phyloP scores from a whole-genome alignment of 2,113 vertebrate species.

The Rhynchomys soricoides region DNA sequence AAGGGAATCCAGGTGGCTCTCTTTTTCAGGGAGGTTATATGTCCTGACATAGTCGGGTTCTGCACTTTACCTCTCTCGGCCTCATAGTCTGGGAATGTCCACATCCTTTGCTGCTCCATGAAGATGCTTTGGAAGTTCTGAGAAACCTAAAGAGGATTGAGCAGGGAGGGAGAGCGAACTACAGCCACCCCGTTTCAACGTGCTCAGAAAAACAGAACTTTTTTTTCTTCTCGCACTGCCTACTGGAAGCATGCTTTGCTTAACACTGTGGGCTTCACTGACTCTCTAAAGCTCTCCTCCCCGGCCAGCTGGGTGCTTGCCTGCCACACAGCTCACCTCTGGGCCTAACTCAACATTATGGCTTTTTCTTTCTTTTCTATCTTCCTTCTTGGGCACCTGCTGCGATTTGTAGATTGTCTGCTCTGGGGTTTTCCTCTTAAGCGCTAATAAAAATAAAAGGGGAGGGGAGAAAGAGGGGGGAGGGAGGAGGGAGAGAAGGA shows the following conservation, averaged over 20 bases:
- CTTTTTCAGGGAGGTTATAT: conserved; percentile 83
- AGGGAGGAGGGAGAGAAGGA: too few species aligned
- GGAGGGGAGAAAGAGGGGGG: too few species aligned
- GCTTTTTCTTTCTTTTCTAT: neutral
- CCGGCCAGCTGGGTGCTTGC: neutral
- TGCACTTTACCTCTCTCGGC: conserved; percentile 68
- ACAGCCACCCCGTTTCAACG: too few species aligned
- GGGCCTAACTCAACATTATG: neutral
- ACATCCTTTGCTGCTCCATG: conserved; percentile 85
- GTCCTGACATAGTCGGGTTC: conserved; percentile 76
- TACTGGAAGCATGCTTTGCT: too few species aligned
- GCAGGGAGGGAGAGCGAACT: neutral
- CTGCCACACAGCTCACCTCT: neutral
- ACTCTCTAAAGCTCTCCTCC: neutral
- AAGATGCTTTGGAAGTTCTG: conserved; percentile 86
- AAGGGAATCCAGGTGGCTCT: conserved; percentile 86
- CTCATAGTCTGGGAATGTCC: conserved; percentile 84
- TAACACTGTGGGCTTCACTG: neutral
- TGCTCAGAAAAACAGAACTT: neutral
- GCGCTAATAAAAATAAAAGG: neutral
- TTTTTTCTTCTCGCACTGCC: neutral
- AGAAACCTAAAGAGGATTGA: conserved; percentile 80
- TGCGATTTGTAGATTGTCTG: neutral
- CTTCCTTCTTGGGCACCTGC: neutral
- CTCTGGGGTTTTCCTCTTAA: neutral